Conservation (phyloP, 1,140 invertebrate species). For the Drosophila neocordata region DNA sequence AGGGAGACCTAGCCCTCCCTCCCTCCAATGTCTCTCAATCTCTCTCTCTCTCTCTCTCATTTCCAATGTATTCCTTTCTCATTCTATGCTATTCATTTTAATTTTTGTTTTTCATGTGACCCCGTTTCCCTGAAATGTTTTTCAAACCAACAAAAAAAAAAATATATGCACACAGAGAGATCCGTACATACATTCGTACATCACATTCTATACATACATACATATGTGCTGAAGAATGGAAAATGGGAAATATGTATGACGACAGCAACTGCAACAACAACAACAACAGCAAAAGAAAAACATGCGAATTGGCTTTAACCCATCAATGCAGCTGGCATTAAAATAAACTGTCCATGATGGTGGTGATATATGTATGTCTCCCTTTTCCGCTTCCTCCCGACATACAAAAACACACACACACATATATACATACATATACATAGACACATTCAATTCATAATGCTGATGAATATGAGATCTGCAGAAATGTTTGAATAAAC, state of each 20-base stretch:
- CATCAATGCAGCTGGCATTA: slow-evolving; percentile 58
- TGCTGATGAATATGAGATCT: slow-evolving; percentile 51
- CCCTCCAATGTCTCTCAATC: slow-evolving; percentile 30
- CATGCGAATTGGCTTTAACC: slow-evolving; percentile 70
- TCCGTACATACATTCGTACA: not conserved
- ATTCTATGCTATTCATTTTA: slow-evolving; percentile 71
- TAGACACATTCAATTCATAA: not conserved
- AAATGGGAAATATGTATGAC: slow-evolving; percentile 18
- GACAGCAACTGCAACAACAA: slow-evolving; percentile 1
- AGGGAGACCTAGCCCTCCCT: slow-evolving; percentile 11
- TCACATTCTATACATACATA: slow-evolving; percentile 5
- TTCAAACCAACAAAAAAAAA: slow-evolving; percentile 66
- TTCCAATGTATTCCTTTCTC: slow-evolving; percentile 24
- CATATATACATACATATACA: too few species aligned
- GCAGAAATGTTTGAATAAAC: slow-evolving; percentile 47
- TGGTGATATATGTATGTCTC: slow-evolving; percentile 8
- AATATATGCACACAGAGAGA: slow-evolving; percentile 21
- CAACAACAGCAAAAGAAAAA: slow-evolving; percentile 17
- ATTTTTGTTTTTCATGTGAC: slow-evolving; percentile 73
- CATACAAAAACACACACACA: too few species aligned
- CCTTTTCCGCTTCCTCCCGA: not conserved
- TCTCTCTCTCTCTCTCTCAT: not conserved
- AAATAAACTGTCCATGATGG: slow-evolving; percentile 9
- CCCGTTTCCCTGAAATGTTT: slow-evolving; percentile 74
- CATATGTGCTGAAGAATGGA: slow-evolving; percentile 32